Evolutionary conservation across 2,888 invertebrate species (phyloP), one percentile per base, ranked within the genome.

Genomic region (Meta bourneti): DNA sequence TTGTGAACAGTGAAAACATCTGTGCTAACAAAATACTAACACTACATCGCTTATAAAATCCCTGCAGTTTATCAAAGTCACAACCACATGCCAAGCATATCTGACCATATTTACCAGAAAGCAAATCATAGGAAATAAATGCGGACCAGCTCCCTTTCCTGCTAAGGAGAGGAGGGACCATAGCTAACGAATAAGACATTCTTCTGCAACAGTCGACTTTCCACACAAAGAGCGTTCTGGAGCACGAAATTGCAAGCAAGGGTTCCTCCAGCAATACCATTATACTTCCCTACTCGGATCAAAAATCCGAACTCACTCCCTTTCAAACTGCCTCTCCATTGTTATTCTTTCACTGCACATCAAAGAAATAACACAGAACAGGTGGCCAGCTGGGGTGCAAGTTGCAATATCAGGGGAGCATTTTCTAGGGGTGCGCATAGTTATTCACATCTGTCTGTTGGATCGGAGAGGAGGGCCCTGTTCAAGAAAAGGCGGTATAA

Each of bases 191-290:
- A 61, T 16, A 61, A 61, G 69, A 80, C 54, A 48, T 54, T 19
- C 84, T 52, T 20, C 84, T 19, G 70, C 54, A 79, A 72, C 80
- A 71, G n/a, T 69, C 34, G 74, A 61, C 13, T 11, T 16, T 52
- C 72, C 51, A 54, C 71, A 79, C 72, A 80, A 79, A 61, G 61
- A 11, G 52, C 54, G 34, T 79, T 69, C 51, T 34, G 7, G 79
- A 71, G 51, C 49, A 87, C 80, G 79, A 87, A 87, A 80, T 69
- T 70, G 71, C 78, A n/a, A 70, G 69, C 61, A 69, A 78, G 78
- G 51, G 69, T 70, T 81, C 61, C 61, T 34, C 20, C 48, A 9
- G 54, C 79, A 34, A 61, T 75, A 51, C 52, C 70, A 52, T 69
- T 51, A 77, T 84, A 74, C 75, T 72, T 52, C 74, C 34, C 48